Evolutionary conservation across 2,113 vertebrate species (phyloP).

Genomic region (Pipra filicauda): DNA sequence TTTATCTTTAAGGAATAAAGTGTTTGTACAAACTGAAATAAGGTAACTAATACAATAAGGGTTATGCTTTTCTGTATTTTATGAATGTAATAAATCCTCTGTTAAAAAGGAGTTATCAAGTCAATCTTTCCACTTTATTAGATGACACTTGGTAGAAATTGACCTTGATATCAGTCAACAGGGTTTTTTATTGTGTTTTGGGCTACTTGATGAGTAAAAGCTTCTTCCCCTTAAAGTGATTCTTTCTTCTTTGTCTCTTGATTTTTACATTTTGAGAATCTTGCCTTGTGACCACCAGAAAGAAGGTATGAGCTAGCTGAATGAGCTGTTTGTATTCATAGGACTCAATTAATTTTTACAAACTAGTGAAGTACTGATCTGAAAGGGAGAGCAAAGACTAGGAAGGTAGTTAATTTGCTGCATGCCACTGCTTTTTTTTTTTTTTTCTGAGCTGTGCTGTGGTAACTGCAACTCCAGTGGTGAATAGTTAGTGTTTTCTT

Average conservation of each 20-base stretch:
- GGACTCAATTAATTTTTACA: neutral
- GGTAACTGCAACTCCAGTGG: neutral
- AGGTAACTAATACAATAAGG: neutral
- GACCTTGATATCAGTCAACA: neutral
- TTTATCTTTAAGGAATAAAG: neutral
- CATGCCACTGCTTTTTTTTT: neutral
- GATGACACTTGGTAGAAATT: neutral
- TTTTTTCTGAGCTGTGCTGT: neutral
- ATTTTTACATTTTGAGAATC: neutral
- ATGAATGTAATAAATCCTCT: neutral
- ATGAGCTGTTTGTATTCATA: neutral
- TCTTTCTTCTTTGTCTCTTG: neutral
- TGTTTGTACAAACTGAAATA: neutral
- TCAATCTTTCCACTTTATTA: neutral
- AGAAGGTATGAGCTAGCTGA: neutral
- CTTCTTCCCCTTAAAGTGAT: neutral
- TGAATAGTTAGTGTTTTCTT: neutral
- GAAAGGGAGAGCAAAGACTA: neutral
- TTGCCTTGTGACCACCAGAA: neutral
- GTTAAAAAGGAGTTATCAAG: neutral
- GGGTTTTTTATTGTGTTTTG: neutral
- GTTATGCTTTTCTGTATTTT: neutral
- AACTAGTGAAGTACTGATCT: neutral
- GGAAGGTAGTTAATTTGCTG: neutral
- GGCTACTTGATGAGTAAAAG: neutral